Evolutionary conservation across 2,888 invertebrate genomes (phyloP).

Genomic region (Pantelozetes paolii): DNA sequence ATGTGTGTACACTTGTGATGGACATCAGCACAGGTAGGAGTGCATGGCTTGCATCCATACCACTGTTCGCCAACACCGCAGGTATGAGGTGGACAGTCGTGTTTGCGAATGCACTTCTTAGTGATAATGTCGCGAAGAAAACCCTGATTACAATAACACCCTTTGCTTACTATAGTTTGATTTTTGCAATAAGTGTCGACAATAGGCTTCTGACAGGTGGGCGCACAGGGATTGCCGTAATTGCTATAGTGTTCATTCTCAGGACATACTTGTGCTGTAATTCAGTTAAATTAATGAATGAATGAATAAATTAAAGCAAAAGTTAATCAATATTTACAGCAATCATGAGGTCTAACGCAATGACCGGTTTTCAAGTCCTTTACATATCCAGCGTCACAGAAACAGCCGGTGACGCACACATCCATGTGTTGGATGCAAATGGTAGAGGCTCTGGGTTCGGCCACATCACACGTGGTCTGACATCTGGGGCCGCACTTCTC

Average conservation of each 20-base stretch:
- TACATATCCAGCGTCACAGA: conserved; percentile 29
- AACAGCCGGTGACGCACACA: conserved; percentile 9
- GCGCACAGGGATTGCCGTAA: not conserved
- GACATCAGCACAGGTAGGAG: not conserved
- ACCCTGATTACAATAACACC: conserved; percentile 17
- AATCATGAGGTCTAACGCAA: conserved; percentile 13
- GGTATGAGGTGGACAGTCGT: not conserved
- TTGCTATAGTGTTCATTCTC: conserved; percentile 31
- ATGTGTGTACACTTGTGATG: not conserved
- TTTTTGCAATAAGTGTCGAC: not conserved
- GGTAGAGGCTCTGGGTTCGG: not conserved
- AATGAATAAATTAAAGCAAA: not conserved
- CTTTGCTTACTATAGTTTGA: not conserved
- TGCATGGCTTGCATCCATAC: conserved; percentile 4
- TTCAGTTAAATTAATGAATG: too few relatives aligned
- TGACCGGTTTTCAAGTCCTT: conserved; percentile 16
- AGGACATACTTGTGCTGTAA: conserved; percentile 10
- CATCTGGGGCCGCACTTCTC: conserved; percentile 28
- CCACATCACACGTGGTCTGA: conserved; percentile 15
- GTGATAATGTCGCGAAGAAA: conserved; percentile 6
- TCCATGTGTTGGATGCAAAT: not conserved
- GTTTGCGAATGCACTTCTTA: not conserved
- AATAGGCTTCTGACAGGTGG: not conserved
- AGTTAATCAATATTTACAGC: too few relatives aligned
- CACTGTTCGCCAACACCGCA: not conserved